Percentiles rank a stretch among this genome's conserved stretches.
These are phyloP conservation scores for Corbicula japonica DNA, from an alignment of 2,888 invertebrate genomes.

Conservation along the genomic window DNA sequence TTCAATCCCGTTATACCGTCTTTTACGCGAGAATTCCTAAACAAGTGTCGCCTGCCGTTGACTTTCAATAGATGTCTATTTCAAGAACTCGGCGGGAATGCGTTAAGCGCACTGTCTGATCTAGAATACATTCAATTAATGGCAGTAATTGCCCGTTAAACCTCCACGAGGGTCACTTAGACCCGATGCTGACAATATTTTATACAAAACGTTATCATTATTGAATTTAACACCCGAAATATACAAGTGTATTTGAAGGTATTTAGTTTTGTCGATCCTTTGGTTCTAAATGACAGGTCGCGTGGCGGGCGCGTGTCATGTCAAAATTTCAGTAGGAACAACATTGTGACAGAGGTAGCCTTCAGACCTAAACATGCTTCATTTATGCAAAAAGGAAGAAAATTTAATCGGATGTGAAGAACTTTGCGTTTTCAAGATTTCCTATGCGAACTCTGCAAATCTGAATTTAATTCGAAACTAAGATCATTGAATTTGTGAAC, in stretches of 20 bases:
- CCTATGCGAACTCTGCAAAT: too few relatives aligned
- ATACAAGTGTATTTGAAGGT: conserved; percentile 48
- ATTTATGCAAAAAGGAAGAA: too few relatives aligned
- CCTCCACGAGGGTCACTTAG: conserved; percentile 16
- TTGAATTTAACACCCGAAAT: conserved; percentile 54
- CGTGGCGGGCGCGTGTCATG: conserved; percentile 58
- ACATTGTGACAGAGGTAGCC: conserved; percentile 33
- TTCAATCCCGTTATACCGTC: conserved; percentile 62
- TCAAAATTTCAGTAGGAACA: conserved; percentile 28
- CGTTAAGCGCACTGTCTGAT: conserved; percentile 29
- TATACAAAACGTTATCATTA: conserved; percentile 53
- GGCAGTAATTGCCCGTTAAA: conserved; percentile 58
- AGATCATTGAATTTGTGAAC: too few relatives aligned
- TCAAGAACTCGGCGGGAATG: conserved; percentile 57
- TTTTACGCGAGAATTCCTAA: conserved; percentile 66
- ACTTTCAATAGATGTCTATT: conserved; percentile 52
- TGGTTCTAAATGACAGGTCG: conserved; percentile 53
- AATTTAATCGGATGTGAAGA: too few relatives aligned
- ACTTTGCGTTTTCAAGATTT: too few relatives aligned
- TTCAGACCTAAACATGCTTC: conserved; percentile 34
- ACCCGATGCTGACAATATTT: conserved; percentile 49
- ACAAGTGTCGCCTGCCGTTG: conserved; percentile 63
- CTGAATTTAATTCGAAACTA: too few relatives aligned
- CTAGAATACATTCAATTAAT: conserved; percentile 65
- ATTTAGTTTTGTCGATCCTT: conserved; percentile 25